Evolutionary conservation across 2,797 vertebrate genomes (phyloP), one percentile per base, ranked within the genome.

Genomic region (Molossus molossus): DNA sequence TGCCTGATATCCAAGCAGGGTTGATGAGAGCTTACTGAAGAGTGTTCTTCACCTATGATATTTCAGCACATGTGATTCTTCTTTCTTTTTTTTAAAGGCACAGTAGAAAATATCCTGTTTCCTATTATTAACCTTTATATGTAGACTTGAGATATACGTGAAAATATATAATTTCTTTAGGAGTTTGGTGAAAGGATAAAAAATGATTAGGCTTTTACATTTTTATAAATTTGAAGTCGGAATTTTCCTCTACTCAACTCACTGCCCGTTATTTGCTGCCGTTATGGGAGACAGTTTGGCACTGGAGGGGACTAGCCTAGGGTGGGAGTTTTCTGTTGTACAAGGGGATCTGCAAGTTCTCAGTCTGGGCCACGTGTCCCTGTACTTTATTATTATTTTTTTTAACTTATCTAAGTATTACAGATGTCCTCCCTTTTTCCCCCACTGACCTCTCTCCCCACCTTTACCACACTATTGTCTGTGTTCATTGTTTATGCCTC

Each of bases 91-190:
- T 97, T 98, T 91, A 96, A 97, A 95, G 88, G 73, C 80, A 96
- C 90, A 97, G 91, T 91, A 64, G 96, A 96, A 98, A 98, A 93
- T 88, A 45, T 94, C 97, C 97, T 96, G 79, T 96, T 98, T 97
- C 85, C 91, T 92, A 8, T 98, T 97, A 97, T 95, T 97, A 82
- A 91, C 87, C 94, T 97, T 97, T 97, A 96, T 97, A 96, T 62
- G 62, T 90, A 96, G 92, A 94, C 94, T 98, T 97, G 97, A 97
- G 93, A 96, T 97, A 97, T 84, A 97, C 94, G 96, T 95, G 80
- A 93, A 96, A 97, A 96, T 94, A 96, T 96, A 95, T 88, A 95
- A 97, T 97, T 97, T 96, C 75, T 81, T 96, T 90, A 96, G 91
- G 97, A 97, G 64, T 97, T 94, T 94, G 92, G 67, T 37, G 18